Conservation (phyloP, 2,888 invertebrate species). For the Trypoxylon attenuatum region DNA sequence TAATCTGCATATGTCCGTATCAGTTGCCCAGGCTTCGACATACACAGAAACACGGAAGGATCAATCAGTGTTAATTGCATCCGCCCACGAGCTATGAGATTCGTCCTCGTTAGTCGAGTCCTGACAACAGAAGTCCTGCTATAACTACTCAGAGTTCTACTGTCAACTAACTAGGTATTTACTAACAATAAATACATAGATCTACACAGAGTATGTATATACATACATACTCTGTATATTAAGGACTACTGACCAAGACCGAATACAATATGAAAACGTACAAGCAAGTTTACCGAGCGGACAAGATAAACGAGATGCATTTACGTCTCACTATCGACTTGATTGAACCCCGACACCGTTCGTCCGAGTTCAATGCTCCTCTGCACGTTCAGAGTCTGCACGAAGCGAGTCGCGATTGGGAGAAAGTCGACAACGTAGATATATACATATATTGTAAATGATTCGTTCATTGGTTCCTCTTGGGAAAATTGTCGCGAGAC, state of each 20-base stretch:
- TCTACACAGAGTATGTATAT: no score
- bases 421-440: not conserved
- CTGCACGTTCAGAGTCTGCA: not conserved
- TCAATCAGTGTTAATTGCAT: slow-evolving; percentile 25
- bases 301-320: not conserved
- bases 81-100: not conserved
- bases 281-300: not conserved
- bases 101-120: not conserved
- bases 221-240: no score
- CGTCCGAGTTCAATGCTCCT: not conserved
- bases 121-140: not conserved
- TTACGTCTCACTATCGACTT: no score
- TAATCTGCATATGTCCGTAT: not conserved
- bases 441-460: no score
- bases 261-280: not conserved
- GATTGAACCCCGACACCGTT: not conserved
- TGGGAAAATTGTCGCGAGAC: not conserved
- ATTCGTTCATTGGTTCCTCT: not conserved
- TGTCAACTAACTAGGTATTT: not conserved
- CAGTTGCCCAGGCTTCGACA: not conserved
- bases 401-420: not conserved
- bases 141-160: not conserved
- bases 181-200: no score
- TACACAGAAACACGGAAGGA: slow-evolving; percentile 4
- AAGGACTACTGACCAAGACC: no score